Conservation (phyloP, 1,140 invertebrate genomes). For the Kradibia gibbosae region DNA sequence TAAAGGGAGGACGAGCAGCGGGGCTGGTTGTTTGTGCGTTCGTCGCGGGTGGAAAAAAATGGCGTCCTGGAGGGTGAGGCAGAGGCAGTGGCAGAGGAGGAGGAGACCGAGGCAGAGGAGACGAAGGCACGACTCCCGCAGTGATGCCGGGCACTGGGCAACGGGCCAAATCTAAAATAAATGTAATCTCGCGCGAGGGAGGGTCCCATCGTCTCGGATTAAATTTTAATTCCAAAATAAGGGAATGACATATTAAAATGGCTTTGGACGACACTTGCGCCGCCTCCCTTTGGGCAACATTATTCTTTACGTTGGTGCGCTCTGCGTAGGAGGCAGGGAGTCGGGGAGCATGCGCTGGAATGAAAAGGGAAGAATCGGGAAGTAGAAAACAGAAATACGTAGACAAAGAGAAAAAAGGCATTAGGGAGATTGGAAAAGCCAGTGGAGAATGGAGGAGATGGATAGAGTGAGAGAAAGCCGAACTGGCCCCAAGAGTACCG, state of each 20-base stretch:
- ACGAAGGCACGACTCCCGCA: conserved; percentile 20
- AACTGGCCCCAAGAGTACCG: not conserved
- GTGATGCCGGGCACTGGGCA: conserved; percentile 52
- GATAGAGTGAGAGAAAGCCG: not conserved
- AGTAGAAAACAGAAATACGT: conserved; percentile 46
- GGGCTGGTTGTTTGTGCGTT: conserved; percentile 33
- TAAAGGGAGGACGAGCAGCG: too few relatives aligned
- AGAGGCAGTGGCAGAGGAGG: not conserved
- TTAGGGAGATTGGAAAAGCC: conserved; percentile 22
- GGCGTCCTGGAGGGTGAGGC: not conserved
- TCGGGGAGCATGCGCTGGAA: not conserved
- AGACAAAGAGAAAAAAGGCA: conserved; percentile 37
- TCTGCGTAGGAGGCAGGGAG: conserved; percentile 22
- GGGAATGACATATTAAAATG: conserved; percentile 69
- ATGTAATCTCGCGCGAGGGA: conserved; percentile 58
- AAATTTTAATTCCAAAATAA: conserved; percentile 73
- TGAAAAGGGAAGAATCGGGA: conserved; percentile 24
- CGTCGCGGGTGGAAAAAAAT: not conserved
- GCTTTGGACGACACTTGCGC: conserved; percentile 51
- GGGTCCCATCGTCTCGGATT: conserved; percentile 57
- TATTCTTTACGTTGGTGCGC: not conserved
- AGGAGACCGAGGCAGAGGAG: not conserved
- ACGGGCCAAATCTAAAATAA: conserved; percentile 63
- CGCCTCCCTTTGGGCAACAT: conserved; percentile 50
- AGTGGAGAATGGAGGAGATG: conserved; percentile 10